phyloP scores from a whole-genome alignment of 1,140 invertebrate species.

The Dufourea novaeangliae region DNA sequence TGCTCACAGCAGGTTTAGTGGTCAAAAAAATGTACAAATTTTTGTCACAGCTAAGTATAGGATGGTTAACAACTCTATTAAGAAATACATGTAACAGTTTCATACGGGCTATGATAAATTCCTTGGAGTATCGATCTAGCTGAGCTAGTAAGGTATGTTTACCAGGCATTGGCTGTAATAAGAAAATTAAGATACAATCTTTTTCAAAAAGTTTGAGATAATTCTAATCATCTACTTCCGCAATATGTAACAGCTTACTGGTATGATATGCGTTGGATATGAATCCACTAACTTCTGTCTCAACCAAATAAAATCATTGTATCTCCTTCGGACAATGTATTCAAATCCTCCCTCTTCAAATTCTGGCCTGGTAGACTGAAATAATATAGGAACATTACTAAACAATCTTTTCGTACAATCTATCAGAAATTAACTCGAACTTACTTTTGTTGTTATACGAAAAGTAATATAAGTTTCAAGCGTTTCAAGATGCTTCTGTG shows the following conservation, averaged over 20 bases:
- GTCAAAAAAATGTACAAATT: conserved; percentile 87
- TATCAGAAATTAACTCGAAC: conserved; percentile 2
- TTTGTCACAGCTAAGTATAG: conserved; percentile 87
- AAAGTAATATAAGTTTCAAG: conserved; percentile 90
- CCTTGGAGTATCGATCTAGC: conserved; percentile 88
- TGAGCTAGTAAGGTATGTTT: conserved; percentile 88
- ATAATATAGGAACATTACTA: conserved; percentile 27
- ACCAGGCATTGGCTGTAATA: conserved; percentile 86
- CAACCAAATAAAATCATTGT: conserved; percentile 90
- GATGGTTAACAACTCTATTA: conserved; percentile 85
- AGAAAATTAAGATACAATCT: conserved; percentile 37
- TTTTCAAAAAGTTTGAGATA: neutral
- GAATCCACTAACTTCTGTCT: conserved; percentile 85
- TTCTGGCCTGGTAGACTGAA: conserved; percentile 85
- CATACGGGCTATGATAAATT: conserved; percentile 88
- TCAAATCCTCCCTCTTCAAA: conserved; percentile 84
- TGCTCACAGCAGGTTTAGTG: conserved; percentile 84
- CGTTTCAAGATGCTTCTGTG: conserved; percentile 89
- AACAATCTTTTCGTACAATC: neutral
- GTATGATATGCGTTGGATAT: conserved; percentile 87
- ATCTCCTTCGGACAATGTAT: conserved; percentile 86
- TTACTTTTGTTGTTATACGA: conserved; percentile 86
- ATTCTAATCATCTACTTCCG: neutral
- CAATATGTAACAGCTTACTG: conserved; percentile 80
- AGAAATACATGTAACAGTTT: conserved; percentile 88